phyloP scores from a whole-genome alignment of 2,888 invertebrate genomes.

The Synergus umbraculus region DNA sequence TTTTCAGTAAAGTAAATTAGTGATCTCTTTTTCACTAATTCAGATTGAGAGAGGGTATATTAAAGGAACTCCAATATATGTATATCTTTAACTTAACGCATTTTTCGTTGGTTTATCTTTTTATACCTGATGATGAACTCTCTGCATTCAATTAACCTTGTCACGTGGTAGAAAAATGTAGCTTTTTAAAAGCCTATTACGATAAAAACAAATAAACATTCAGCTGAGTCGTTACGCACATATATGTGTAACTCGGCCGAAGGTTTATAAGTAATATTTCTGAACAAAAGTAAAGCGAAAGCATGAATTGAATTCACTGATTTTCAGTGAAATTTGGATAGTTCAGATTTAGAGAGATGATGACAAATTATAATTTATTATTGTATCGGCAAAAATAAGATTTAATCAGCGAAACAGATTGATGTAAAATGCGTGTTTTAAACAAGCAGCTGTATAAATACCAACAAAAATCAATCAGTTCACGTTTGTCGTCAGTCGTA shows the following conservation, averaged over 20 bases:
- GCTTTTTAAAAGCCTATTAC: background rate
- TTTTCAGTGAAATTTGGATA: background rate
- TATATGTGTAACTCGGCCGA: no score
- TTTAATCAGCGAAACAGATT: background rate
- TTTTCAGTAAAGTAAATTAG: no score
- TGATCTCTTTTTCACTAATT: no score
- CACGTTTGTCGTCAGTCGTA: background rate
- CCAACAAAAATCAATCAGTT: background rate
- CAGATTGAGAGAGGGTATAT: no score
- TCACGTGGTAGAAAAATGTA: background rate
- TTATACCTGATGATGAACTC: background rate
- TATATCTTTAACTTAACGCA: no score
- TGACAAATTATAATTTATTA: background rate
- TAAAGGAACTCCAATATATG: no score
- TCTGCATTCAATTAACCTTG: background rate
- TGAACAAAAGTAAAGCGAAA: background rate
- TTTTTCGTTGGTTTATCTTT: slow-evolving; percentile 2
- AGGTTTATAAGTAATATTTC: no score
- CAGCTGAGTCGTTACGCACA: no score
- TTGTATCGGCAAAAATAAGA: no score
- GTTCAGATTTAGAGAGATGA: background rate
- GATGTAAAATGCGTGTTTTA: background rate
- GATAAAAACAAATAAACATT: background rate
- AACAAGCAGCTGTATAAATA: background rate
- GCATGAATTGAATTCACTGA: background rate